Base-by-base conservation (phyloP, 2,888 invertebrate species). In the Lochmaea crataegi region DNA sequence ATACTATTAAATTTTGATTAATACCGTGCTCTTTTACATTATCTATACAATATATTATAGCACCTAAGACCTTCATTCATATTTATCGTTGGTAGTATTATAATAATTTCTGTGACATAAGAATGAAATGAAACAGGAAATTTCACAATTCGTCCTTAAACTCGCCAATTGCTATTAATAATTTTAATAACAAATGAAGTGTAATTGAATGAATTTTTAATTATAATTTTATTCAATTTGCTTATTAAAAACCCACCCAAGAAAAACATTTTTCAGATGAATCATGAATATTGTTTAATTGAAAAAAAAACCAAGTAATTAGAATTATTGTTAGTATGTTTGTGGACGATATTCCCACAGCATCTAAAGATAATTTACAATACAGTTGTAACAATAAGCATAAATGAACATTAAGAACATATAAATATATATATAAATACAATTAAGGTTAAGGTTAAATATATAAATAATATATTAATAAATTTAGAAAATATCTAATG, bases 141-240 rank as follows among this genome's bases (percentile, higher is more conserved):
- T 58, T 58, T 12, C 58, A 58, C 58, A 58, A 58, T 58, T 32
- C 14, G 58, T 58, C 56, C 56, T 57, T 57, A 22, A 22, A 58
- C 26, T 58, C 12, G 32, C 22, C 26, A 58, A 57, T 57, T 57
- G 56, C 12, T 10, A 12, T 18, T 22, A 57, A 10, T 18, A 57
- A 22, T 57, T 18, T 32, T 58, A 26, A 58, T 58, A 58, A 58
- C 10, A 58, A 26, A 26, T 58, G 14, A 58, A 16, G 7, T 53
- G 9, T 9, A 16, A 53, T 53, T 18, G 9, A 53, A 16, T 53
- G 9, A 53, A 16, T 16, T 1, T 16, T 6, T 18, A 53, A 53
- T 53, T 0, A 53, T 53, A n/a, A 16, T 9, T 53, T 53, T 9
- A 53, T 53, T 9, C 18, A 53, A n/a, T n/a, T 9, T 16, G 1